phyloP scores from a whole-genome alignment of 1,140 invertebrate species.

The Penaeus chinensis region DNA sequence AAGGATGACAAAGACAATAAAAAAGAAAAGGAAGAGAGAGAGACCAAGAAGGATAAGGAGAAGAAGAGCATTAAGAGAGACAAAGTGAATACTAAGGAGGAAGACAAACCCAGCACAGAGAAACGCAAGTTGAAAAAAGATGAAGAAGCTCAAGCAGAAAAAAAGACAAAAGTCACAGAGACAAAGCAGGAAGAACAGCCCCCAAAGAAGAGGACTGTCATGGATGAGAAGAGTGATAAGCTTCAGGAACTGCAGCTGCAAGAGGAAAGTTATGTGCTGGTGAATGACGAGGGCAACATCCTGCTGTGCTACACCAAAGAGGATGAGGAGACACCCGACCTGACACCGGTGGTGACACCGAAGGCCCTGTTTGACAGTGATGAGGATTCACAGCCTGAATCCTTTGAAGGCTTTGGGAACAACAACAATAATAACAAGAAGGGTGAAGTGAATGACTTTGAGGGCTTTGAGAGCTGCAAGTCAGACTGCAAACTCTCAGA shows the following conservation, averaged over 20 bases:
- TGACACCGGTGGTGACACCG: too few relatives aligned
- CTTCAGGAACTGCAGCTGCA: neutral
- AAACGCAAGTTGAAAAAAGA: neutral
- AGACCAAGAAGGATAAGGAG: neutral
- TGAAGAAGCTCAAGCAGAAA: neutral
- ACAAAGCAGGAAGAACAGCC: neutral
- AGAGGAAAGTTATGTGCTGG: constrained; percentile 8
- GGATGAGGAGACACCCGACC: neutral
- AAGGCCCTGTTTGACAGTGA: neutral
- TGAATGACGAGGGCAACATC: constrained; percentile 42
- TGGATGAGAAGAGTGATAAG: neutral
- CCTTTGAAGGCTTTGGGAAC: neutral
- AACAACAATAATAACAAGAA: constrained; percentile 8
- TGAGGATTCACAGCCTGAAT: neutral
- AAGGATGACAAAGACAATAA: neutral
- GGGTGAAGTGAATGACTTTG: constrained; percentile 25
- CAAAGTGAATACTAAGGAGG: neutral
- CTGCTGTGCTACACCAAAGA: constrained; percentile 29
- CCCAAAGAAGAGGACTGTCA: neutral
- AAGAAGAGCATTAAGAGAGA: constrained; percentile 11
- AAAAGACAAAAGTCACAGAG: neutral
- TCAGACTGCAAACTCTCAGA: constrained; percentile 36
- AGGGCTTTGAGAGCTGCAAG: constrained; percentile 39
- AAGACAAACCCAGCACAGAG: neutral
- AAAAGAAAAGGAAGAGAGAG: constrained; percentile 4